These are phyloP conservation scores for Polymixis lichenea DNA, from an alignment of 2,888 invertebrate species.

Conservation along the genomic window DNA sequence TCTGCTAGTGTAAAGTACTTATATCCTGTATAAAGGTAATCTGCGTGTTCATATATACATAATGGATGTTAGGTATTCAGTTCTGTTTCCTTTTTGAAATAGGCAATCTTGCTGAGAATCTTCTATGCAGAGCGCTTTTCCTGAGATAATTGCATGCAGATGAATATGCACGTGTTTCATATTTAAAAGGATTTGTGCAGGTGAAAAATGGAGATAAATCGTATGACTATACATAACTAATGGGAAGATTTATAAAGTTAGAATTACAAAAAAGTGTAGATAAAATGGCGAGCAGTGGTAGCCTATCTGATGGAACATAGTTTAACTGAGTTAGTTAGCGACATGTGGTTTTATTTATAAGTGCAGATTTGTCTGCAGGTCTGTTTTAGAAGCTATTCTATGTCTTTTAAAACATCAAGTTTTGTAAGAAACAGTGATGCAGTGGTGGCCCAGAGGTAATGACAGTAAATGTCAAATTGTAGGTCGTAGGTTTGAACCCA, in stretches of 20 bases:
- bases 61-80: slow-evolving; percentile 53
- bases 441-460: too few species aligned
- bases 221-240: too few species aligned
- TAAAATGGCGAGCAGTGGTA: too few species aligned
- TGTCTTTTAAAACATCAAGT: not conserved
- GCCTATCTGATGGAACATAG: too few species aligned
- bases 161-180: slow-evolving; percentile 46
- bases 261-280: not conserved
- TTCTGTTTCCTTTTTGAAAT: slow-evolving; percentile 63
- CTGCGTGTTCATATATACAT: slow-evolving; percentile 37
- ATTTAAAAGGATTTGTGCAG: slow-evolving; percentile 22
- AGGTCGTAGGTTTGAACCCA: too few species aligned
- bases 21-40: slow-evolving; percentile 44
- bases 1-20: slow-evolving; percentile 18
- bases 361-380: not conserved
- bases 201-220: slow-evolving; percentile 13
- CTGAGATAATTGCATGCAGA: slow-evolving; percentile 45
- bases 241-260: not conserved
- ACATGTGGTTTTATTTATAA: not conserved
- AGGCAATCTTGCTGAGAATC: slow-evolving; percentile 61
- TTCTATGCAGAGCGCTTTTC: slow-evolving; percentile 44
- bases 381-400: not conserved
- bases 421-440: not conserved
- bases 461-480: too few species aligned
- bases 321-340: not conserved